Percentiles rank a stretch among this genome's conserved stretches.
Evolutionary conservation across 1,140 invertebrate species (phyloP).

Genomic region (Monomorium pharaonis): DNA sequence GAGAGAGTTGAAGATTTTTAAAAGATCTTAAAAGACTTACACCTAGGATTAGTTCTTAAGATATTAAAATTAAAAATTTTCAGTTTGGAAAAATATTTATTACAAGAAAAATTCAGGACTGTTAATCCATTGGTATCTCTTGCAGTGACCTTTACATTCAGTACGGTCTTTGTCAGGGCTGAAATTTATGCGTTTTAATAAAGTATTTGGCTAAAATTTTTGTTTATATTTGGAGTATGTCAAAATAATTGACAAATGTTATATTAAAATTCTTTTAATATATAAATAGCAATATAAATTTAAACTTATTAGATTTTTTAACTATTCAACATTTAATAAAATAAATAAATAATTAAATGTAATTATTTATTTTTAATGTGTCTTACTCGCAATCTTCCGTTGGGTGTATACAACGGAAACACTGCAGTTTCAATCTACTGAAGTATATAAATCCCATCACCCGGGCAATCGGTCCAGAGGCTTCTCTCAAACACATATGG

Average conservation of each 20-base stretch:
- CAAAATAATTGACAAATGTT: neutral
- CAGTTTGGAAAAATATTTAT: too few relatives aligned
- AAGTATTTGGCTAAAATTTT: neutral
- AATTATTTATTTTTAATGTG: neutral
- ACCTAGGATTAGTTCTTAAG: neutral
- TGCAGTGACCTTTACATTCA: neutral
- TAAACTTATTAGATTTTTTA: neutral
- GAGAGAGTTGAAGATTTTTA: too few relatives aligned
- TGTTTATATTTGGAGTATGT: neutral
- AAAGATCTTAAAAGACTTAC: neutral
- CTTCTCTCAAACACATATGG: too few relatives aligned
- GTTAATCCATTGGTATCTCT: neutral
- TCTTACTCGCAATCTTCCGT: constrained; percentile 81
- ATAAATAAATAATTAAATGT: too few relatives aligned
- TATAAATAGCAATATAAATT: neutral
- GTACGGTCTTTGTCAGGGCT: accelerated
- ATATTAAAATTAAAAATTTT: too few relatives aligned
- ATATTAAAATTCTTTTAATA: neutral
- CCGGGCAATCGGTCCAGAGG: constrained; percentile 86
- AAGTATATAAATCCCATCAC: constrained; percentile 86
- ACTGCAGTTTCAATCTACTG: constrained; percentile 86
- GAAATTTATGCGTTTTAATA: neutral
- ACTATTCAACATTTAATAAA: neutral
- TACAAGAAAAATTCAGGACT: too few relatives aligned
- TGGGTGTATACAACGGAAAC: constrained; percentile 85